phyloP scores from a whole-genome alignment of 2,888 invertebrate species.

The Harmothoe impar region DNA sequence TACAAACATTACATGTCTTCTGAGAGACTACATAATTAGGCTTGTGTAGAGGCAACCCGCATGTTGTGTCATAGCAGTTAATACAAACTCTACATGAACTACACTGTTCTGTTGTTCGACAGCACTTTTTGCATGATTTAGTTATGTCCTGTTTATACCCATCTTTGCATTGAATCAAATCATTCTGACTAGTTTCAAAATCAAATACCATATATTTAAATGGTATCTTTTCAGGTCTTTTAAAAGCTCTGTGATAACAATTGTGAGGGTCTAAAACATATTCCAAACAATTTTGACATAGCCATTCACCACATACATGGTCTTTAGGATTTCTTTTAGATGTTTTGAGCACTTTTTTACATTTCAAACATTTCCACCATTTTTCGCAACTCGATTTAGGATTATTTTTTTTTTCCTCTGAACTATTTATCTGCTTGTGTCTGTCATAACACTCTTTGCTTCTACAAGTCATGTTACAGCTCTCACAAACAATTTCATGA shows the following conservation, averaged over 20 bases:
- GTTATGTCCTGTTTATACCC: not conserved
- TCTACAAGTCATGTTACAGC: not conserved
- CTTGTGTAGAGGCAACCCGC: not conserved
- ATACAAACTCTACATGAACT: not conserved
- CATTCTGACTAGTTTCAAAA: not conserved
- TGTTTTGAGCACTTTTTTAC: not conserved
- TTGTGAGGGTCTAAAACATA: not conserved
- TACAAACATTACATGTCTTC: not conserved
- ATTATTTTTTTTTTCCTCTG: too few relatives aligned
- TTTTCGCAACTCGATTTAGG: not conserved
- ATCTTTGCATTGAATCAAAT: not conserved
- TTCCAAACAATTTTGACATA: not conserved
- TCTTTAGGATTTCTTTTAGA: not conserved
- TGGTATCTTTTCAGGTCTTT: not conserved
- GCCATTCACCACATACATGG: not conserved
- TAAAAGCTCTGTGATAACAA: not conserved
- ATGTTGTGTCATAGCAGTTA: not conserved
- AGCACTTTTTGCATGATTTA: not conserved
- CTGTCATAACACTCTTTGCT: not conserved
- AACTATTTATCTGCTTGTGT: not conserved
- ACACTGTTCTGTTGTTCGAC: not conserved
- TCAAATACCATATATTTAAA: not conserved
- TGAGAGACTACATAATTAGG: not conserved
- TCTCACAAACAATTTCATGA: not conserved
- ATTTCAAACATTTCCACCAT: not conserved